Base-by-base conservation (phyloP, 2,888 invertebrate species). In the Eudasyphora cyanicolor region DNA sequence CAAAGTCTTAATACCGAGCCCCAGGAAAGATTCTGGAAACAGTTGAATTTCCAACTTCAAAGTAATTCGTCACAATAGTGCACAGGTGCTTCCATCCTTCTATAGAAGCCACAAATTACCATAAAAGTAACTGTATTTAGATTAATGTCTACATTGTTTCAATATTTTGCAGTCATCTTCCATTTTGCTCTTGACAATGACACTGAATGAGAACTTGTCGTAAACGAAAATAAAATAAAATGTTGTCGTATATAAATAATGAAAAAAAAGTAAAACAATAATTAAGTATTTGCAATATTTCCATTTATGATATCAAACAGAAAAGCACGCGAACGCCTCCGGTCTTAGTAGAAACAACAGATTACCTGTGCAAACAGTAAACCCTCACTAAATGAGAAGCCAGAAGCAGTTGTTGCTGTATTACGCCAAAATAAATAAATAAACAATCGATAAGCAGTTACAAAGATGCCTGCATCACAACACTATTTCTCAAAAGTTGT, bases 251-350 rank as follows among this genome's bases (percentile, higher is more conserved):
- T 57, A 4, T 57, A 27, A 57, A 27, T 27, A 27, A 27, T 6
- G 1, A 51, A 51, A 14, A 51, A 51, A 17, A 19, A 14, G 27
- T 64, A 64, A 64, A 64, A 10, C 35, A 67, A 62, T 38, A 64
- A 17, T 38, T 64, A 35, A 29, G 14, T 69, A 51, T 82, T 27
- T 38, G 42, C 29, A 45, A 82, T 21, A 78, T 42, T 32, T 7
- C 60, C 82, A 74, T 82, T 51, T 60, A 73, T 14, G 60, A 57
- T 62, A 71, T 54, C 64, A 78, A 81, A 79, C 60, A 60, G 6
- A 64, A 42, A 19, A 78, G 80, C 80, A 84, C 80, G 80, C 83
- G 80, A 78, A 81, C 83, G 78, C 83, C 83, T 78, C 14, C 83
- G 10, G 57, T 57, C 8, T 3, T 49, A 6, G 32, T 8, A 6